phyloP scores from a whole-genome alignment of 1,140 invertebrate species.

The Drosophila serrata region DNA sequence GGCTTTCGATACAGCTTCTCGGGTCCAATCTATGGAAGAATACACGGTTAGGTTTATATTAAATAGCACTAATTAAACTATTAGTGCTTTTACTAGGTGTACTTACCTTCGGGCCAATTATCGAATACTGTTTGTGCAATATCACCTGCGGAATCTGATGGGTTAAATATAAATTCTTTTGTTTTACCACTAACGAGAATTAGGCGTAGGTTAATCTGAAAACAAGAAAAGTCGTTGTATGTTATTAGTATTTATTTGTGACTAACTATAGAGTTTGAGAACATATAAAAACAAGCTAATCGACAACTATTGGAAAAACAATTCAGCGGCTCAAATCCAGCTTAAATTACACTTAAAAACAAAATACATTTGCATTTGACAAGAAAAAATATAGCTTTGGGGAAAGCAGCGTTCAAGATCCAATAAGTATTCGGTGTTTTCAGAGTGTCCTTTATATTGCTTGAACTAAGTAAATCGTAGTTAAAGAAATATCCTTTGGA shows the following conservation, averaged over 20 bases:
- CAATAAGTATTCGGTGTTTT: too few species aligned
- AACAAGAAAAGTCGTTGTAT: slow-evolving; percentile 11
- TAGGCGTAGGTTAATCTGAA: slow-evolving; percentile 97
- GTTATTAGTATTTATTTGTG: background rate
- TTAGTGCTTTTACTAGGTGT: background rate
- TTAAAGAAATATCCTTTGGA: background rate
- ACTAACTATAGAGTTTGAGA: too few species aligned
- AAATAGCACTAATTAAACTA: background rate
- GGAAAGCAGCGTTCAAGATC: too few species aligned
- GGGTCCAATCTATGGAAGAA: slow-evolving; percentile 94
- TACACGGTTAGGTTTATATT: background rate
- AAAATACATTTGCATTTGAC: too few species aligned
- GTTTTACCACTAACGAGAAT: slow-evolving; percentile 99
- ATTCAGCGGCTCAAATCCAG: background rate
- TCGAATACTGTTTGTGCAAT: slow-evolving; percentile 99
- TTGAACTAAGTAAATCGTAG: too few species aligned
- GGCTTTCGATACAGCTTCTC: slow-evolving; percentile 97
- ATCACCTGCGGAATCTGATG: slow-evolving; percentile 98
- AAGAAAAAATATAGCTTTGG: too few species aligned
- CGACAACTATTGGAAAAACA: too few species aligned
- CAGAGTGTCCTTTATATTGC: too few species aligned
- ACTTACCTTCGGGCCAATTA: slow-evolving; percentile 97
- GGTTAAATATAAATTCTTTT: slow-evolving; percentile 99
- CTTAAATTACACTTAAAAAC: background rate
- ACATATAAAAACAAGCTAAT: background rate